Evolutionary conservation across 2,797 vertebrate genomes (phyloP), one percentile per base, ranked within the genome.

Genomic region (Sitta carolinensis): DNA sequence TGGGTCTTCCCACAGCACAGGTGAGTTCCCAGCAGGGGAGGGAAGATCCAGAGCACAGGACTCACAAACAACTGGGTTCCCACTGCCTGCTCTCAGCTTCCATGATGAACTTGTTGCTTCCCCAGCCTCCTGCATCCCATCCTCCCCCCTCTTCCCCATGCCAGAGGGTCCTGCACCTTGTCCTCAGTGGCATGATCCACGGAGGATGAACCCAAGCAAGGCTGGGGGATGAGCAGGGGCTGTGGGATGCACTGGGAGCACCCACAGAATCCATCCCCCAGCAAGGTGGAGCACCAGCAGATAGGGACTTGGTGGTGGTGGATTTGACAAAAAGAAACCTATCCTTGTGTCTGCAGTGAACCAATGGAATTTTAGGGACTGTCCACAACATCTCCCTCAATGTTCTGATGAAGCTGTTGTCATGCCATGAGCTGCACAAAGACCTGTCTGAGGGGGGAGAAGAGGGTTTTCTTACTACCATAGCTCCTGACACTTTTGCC

Each of bases 281-380:
- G 7, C 0, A 1, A 82, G 29, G 34, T 70, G 50, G 13, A 79
- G 9, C 20, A 26, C 26, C 10, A 22, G 43, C 4, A 16, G 16
- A 48, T 54, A 36, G 2, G 4, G 57, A 27, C 48, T n/a, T n/a
- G 16, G 20, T 48, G 34, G 57, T 0, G 0, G 6, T 61, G 50
- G 25, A 54, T 15, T 3, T 1, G 17, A 55, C 42, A 69, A 15
- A 50, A 87, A 4, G 15, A 78, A 90, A 47, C 27, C 3, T 3
- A 1, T 29, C 16, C 18, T n/a, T 14, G 2, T 0, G 0, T 27
- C 48, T 62, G 16, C 27, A 38, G 73, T 18, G 43, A 70, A 55
- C 19, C 1, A 0, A 12, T 3, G 1, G 63, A 32, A 13, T 76
- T 89, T 87, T 66, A 66, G 22, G 55, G 59, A 64, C 55, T 36